Conservation (phyloP, 2,797 vertebrate species). For the Pachyuromys duprasi region DNA sequence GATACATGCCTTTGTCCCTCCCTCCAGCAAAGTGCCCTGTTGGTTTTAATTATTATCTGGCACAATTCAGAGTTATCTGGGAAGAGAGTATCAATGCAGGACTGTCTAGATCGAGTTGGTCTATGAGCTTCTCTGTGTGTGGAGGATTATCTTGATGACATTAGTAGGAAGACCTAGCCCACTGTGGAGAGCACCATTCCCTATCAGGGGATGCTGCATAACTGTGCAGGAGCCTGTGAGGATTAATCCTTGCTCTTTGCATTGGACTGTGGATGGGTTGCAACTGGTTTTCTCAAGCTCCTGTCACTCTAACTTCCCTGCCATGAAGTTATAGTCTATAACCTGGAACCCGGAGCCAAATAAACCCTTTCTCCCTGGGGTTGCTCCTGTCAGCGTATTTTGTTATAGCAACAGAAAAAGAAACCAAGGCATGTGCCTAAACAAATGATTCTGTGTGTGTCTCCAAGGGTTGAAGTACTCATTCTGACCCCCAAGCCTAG, state of each 20-base stretch:
- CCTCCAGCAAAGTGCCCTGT: not conserved
- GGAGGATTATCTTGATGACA: not conserved
- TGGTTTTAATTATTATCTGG: not conserved
- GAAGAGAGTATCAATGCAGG: not conserved
- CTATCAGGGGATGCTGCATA: not conserved
- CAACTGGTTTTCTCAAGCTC: not conserved
- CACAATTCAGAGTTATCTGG: not conserved
- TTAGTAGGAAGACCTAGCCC: not conserved
- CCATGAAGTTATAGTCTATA: too few species aligned
- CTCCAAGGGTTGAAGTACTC: not conserved
- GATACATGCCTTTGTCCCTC: accelerated
- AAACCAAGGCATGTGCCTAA: not conserved
- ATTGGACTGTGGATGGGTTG: not conserved
- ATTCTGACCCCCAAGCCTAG: accelerated
- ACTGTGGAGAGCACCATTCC: not conserved
- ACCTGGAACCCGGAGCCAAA: not conserved
- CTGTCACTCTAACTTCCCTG: not conserved
- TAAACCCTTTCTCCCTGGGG: too few species aligned
- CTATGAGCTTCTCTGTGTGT: not conserved
- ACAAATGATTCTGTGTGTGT: accelerated
- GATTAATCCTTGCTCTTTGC: not conserved
- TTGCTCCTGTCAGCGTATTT: not conserved
- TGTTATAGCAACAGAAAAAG: not conserved
- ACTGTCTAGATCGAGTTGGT: not conserved
- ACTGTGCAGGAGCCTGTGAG: not conserved